Percentiles rank a stretch among this genome's conserved stretches.
Evolutionary conservation across 2,888 invertebrate species (phyloP).

Genomic region (Xestoiulus laeticollis): DNA sequence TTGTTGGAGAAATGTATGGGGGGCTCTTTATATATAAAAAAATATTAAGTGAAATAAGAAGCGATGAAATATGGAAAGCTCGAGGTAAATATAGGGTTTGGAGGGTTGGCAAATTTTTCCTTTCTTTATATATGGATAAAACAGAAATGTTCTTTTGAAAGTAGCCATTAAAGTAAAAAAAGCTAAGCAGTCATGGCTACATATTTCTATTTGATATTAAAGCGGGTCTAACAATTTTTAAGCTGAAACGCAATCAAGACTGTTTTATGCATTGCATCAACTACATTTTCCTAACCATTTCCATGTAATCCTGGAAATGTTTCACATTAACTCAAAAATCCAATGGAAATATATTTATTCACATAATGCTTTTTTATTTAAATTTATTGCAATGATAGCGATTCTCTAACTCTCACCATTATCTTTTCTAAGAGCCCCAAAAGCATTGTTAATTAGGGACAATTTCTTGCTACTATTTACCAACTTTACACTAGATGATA

Average conservation of each 20-base stretch:
- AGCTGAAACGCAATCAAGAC: too few species aligned
- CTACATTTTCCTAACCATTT: too few species aligned
- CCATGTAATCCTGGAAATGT: not conserved
- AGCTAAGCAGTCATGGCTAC: too few species aligned
- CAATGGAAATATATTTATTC: not conserved
- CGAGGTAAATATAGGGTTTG: not conserved
- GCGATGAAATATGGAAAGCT: constrained; percentile 4
- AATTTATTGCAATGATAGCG: not conserved
- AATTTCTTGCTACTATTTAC: not conserved
- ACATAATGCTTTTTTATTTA: not conserved
- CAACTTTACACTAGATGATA: not conserved
- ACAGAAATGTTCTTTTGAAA: not conserved
- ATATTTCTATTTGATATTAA: too few species aligned
- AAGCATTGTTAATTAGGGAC: not conserved
- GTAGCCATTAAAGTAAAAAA: not conserved
- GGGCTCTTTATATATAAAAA: not conserved
- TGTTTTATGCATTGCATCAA: too few species aligned
- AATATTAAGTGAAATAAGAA: constrained; percentile 1
- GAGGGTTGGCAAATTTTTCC: not conserved
- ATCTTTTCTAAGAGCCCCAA: not conserved
- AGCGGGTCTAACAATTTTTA: not conserved
- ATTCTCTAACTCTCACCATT: not conserved
- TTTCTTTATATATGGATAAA: not conserved
- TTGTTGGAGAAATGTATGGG: not conserved
- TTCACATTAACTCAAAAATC: not conserved